These are phyloP conservation scores for Glossophaga mutica DNA, from an alignment of 2,797 vertebrate genomes.

Conservation along the genomic window DNA sequence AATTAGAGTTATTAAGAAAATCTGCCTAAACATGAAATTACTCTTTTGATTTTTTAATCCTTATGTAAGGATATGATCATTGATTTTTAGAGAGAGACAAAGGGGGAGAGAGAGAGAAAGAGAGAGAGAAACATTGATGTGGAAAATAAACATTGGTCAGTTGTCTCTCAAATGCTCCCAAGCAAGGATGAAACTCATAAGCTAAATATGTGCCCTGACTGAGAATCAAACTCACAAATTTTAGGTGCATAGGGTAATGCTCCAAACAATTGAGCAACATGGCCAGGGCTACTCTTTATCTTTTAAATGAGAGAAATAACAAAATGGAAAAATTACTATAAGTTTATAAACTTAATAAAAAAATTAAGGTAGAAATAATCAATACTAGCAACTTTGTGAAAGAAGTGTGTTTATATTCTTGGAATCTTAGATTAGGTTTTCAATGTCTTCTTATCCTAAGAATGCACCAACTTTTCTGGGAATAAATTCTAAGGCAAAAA, in stretches of 20 bases:
- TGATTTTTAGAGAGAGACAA: too few relatives aligned
- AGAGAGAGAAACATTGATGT: too few relatives aligned
- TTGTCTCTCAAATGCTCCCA: too few relatives aligned
- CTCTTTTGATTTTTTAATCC: background rate
- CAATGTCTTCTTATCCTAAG: background rate
- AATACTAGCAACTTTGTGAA: background rate
- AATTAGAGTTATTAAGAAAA: conserved; percentile 55
- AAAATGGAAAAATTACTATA: background rate
- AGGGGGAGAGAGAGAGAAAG: too few relatives aligned
- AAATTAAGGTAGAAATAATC: background rate
- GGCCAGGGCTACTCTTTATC: background rate
- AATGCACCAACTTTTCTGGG: background rate
- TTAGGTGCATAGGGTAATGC: background rate
- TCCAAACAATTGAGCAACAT: background rate
- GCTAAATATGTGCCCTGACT: too few relatives aligned
- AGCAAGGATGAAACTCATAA: too few relatives aligned
- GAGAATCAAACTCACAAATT: background rate
- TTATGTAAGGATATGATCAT: background rate
- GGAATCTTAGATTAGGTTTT: background rate
- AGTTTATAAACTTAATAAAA: background rate
- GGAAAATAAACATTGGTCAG: too few relatives aligned
- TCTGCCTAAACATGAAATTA: background rate
- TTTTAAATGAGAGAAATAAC: background rate
- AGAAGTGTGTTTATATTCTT: background rate
- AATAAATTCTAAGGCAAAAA: background rate